Conservation (phyloP, 2,797 vertebrate genomes). For the Leptoclinus maculatus region DNA sequence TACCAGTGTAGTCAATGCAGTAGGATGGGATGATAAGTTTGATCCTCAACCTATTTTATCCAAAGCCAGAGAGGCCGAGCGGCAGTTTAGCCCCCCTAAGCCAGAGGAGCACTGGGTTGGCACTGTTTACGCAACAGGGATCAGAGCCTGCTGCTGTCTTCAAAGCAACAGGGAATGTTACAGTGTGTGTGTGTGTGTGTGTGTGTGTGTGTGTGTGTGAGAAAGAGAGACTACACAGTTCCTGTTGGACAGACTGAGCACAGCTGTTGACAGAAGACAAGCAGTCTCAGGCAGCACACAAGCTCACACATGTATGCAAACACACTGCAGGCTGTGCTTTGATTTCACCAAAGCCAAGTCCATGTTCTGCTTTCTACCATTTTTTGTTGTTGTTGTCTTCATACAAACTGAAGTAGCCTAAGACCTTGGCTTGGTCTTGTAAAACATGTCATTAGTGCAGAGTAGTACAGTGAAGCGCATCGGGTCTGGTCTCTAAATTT, state of each 20-base stretch:
- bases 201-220: constrained; percentile 25
- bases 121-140: constrained; percentile 71
- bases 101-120: constrained; percentile 68
- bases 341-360: constrained; percentile 50
- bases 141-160: constrained; percentile 74
- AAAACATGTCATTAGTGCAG: background rate
- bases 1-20: constrained; percentile 23
- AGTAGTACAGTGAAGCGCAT: background rate
- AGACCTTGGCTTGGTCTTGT: constrained; percentile 2
- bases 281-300: constrained; percentile 61
- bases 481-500: constrained; percentile 1
- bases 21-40: constrained; percentile 51
- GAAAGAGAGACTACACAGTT: constrained; percentile 55
- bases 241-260: constrained; percentile 71
- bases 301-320: constrained; percentile 66
- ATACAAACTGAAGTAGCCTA: constrained; percentile 15
- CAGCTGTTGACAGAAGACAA: constrained; percentile 79
- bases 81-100: constrained; percentile 65
- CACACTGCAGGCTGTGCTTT: constrained; percentile 56
- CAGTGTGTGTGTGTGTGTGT: constrained; percentile 49
- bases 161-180: constrained; percentile 71
- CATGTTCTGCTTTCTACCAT: constrained; percentile 11
- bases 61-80: constrained; percentile 65
- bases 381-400: constrained; percentile 14
- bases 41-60: constrained; percentile 71